Conservation (phyloP, 2,888 invertebrate species). For the Diaphora mendica region DNA sequence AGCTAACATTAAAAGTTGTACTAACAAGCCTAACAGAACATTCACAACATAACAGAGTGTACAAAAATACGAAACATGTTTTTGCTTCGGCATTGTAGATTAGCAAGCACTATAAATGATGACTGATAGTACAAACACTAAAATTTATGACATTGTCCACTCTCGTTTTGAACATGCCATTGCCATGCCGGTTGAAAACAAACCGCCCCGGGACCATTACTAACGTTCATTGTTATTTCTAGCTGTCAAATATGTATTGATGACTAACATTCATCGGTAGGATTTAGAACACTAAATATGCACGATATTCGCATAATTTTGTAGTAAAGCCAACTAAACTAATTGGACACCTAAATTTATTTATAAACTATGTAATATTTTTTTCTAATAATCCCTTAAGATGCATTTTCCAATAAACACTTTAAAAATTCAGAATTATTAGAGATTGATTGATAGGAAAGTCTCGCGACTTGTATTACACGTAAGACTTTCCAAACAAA, state of each 20-base stretch:
- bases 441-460: too few relatives aligned
- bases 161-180: slow-evolving; percentile 5
- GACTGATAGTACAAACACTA: slow-evolving; percentile 42
- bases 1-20: neutral
- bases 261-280: neutral
- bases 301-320: neutral
- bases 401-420: neutral
- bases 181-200: slow-evolving; percentile 24
- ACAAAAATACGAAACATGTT: slow-evolving; percentile 4
- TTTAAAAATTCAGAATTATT: too few relatives aligned
- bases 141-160: slow-evolving; percentile 41
- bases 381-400: neutral
- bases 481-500: neutral
- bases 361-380: neutral
- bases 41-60: neutral
- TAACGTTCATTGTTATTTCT: slow-evolving; percentile 11
- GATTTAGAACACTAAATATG: neutral
- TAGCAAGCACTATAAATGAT: slow-evolving; percentile 40
- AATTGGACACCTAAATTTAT: neutral
- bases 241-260: slow-evolving; percentile 1
- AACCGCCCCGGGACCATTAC: slow-evolving; percentile 11
- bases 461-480: neutral
- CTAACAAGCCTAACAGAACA: neutral
- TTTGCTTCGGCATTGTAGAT: slow-evolving; percentile 21
- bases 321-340: neutral